phyloP scores from a whole-genome alignment of 2,888 invertebrate genomes.

The Apodemia hepburni region DNA sequence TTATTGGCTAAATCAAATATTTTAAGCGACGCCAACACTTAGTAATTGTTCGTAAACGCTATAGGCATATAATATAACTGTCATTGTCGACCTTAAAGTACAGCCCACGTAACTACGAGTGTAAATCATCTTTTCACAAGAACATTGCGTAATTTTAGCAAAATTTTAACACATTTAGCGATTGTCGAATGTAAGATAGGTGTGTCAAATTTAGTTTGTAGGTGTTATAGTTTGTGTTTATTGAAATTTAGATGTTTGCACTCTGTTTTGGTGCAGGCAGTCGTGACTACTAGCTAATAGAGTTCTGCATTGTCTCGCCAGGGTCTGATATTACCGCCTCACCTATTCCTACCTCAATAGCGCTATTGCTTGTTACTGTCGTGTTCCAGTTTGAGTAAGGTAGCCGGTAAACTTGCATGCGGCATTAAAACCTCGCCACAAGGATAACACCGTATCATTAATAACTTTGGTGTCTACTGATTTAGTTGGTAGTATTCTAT shows the following conservation, averaged over 20 bases:
- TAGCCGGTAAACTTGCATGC: no score
- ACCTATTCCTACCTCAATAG: no score
- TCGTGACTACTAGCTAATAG: no score
- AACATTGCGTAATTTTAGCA: conserved; percentile 53
- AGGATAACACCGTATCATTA: no score
- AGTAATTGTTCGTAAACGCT: conserved; percentile 51
- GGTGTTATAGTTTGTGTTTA: background rate
- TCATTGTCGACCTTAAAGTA: conserved; percentile 64
- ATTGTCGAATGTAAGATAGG: conserved; percentile 24
- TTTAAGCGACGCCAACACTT: conserved; percentile 40
- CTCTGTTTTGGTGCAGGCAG: no score
- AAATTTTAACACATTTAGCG: conserved; percentile 61
- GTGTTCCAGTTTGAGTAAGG: no score
- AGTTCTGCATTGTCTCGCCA: no score
- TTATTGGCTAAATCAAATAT: conserved; percentile 19
- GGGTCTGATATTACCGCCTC: no score
- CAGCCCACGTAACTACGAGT: conserved; percentile 54
- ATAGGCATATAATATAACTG: conserved; percentile 62
- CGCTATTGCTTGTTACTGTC: no score
- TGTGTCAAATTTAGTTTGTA: background rate
- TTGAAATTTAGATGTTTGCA: background rate
- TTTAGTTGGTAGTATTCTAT: no score
- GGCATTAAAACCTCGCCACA: no score
- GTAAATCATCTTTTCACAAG: conserved; percentile 57
- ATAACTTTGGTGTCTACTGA: no score